Base-by-base conservation (phyloP, 2,888 invertebrate genomes). In the Carpatolechia fugitivella region DNA sequence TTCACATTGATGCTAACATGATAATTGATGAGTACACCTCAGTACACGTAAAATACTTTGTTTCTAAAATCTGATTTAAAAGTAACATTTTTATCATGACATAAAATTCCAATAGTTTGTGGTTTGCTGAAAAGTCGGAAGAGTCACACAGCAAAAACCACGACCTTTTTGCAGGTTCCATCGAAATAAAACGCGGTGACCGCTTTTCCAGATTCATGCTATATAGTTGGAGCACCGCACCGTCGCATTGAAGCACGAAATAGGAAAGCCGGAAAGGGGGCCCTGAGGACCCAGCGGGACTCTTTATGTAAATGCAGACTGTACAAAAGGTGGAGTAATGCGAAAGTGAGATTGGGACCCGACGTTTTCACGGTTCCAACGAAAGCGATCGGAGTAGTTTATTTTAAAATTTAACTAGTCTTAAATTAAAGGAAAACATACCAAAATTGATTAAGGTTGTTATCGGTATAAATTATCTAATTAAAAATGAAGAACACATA, bases 241-340 rank as follows among this genome's bases (percentile, higher is more conserved):
- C 68, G 74, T 80, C 77, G 78, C 80, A 81, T 85, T 85, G 76
- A 78, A 78, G 80, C 83, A 81, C 81, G 82, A 87, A 87, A 87
- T 85, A 76, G 84, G 74, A 82, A 82, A 79, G 74, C 82, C 80
- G 78, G 80, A 81, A 86, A 86, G 76, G 82, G 72, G 82, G 80
- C 87, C 88, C 87, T 62, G 72, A 85, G 88, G 88, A 87, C 79
- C 74, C 69, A 69, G 70, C 63, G 67, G 68, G 77, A 72, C 80
- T 85, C 82, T 87, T 88, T 88, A 88, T 87, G 88, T 80, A 87
- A 87, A 88, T 86, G 76, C 74, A 66, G 47, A 74, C 74, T 72
- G 76, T 78, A 84, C 80, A 87, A 86, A 86, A 85, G 84, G 80
- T 82, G 69, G 74, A 74, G 79, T 78, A 78, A 81, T 78, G 76